Conservation (phyloP, 2,113 vertebrate genomes). For the Misgurnus mizolepis region DNA sequence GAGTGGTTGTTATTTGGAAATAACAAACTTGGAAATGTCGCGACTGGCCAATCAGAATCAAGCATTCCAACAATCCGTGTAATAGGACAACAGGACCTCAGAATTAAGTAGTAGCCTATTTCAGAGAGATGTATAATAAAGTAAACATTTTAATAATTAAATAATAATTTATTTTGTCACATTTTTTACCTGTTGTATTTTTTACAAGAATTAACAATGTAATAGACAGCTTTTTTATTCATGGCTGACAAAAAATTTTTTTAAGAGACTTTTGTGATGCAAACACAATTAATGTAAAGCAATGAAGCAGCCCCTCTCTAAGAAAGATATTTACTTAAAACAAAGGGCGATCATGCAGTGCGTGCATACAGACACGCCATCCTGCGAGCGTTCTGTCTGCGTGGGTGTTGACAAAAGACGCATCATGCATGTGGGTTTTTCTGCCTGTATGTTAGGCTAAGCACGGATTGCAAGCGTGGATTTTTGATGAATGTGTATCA, state of each 20-base stretch:
- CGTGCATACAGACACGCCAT: conserved; percentile 8
- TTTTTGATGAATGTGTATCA: conserved; percentile 26
- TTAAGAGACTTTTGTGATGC: background rate
- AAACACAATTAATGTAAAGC: conserved; percentile 30
- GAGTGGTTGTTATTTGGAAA: too few species aligned
- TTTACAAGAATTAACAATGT: background rate
- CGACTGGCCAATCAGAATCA: too few species aligned
- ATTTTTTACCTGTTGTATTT: background rate
- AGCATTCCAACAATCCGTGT: too few species aligned
- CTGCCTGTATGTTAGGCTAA: conserved; percentile 39
- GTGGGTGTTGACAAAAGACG: conserved; percentile 21
- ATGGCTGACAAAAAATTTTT: background rate
- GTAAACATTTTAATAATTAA: too few species aligned
- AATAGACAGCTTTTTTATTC: background rate
- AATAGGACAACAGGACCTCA: too few species aligned
- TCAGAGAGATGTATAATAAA: too few species aligned
- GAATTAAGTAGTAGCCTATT: too few species aligned
- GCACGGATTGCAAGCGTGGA: conserved; percentile 1
- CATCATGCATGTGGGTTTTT: conserved; percentile 17
- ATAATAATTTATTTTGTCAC: too few species aligned
- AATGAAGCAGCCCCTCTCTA: background rate
- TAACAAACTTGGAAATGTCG: too few species aligned
- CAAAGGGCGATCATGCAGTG: conserved; percentile 11
- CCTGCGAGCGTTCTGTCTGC: conserved; percentile 7
- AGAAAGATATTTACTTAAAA: conserved; percentile 36